These are phyloP conservation scores for Paramisgurnus dabryanus DNA, from an alignment of 2,113 vertebrate species.

Conservation along the genomic window DNA sequence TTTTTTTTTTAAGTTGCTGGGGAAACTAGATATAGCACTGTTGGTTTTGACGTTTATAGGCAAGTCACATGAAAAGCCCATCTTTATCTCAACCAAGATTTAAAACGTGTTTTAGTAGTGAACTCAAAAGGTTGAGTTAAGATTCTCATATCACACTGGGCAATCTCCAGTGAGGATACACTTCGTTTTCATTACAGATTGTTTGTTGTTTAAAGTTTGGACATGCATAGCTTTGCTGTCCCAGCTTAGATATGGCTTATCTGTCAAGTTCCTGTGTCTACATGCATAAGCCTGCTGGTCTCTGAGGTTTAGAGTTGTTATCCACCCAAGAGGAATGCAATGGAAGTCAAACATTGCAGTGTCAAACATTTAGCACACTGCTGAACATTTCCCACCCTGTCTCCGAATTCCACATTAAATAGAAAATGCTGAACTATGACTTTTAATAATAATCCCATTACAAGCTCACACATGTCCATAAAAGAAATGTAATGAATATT, in stretches of 20 bases:
- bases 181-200: too few species aligned
- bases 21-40: not conserved
- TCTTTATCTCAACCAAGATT: too few species aligned
- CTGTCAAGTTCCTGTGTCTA: constrained; percentile 46
- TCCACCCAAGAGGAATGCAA: constrained; percentile 24
- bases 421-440: constrained; percentile 21
- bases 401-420: constrained; percentile 1
- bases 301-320: constrained; percentile 2
- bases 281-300: constrained; percentile 8
- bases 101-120: too few species aligned
- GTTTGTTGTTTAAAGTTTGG: not conserved
- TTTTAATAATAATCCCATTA: constrained; percentile 10
- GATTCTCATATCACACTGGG: too few species aligned
- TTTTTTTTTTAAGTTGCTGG: constrained; percentile 19
- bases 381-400: not conserved
- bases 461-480: constrained; percentile 41
- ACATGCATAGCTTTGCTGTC: not conserved
- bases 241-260: constrained; percentile 21
- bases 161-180: too few species aligned
- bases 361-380: not conserved
- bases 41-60: constrained; percentile 29
- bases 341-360: constrained; percentile 53
- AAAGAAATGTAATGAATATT: constrained; percentile 29
- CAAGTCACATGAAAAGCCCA: not conserved
- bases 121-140: too few species aligned